A percentile compares a stretch with the other conserved stretches of the same genome.
These are phyloP conservation scores for Stenolophus ochropezus DNA, from an alignment of 2,888 invertebrate genomes.

Conservation along the genomic window DNA sequence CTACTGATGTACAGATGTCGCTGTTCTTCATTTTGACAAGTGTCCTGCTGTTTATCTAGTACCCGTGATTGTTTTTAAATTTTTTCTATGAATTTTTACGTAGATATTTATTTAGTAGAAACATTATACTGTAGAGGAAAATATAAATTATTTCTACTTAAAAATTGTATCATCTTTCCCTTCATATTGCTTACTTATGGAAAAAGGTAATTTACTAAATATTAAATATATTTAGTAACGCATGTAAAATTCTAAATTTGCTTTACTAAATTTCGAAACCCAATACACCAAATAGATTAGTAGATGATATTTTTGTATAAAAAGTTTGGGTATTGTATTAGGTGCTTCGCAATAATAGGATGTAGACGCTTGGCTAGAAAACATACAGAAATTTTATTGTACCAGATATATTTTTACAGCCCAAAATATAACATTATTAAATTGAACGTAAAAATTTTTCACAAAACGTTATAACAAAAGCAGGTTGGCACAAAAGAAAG, in stretches of 20 bases:
- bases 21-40: not conserved
- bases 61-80: not conserved
- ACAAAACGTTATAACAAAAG: too few species aligned
- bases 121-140: constrained; percentile 53
- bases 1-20: not conserved
- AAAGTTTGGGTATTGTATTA: constrained; percentile 26
- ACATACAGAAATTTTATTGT: constrained; percentile 20
- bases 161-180: constrained; percentile 39
- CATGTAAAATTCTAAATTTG: not conserved
- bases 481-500: too few species aligned
- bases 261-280: not conserved
- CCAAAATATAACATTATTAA: too few species aligned
- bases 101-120: constrained; percentile 31
- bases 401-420: not conserved
- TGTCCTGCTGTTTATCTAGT: not conserved
- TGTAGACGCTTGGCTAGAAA: constrained; percentile 7
- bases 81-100: constrained; percentile 43
- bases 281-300: constrained; percentile 22
- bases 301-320: constrained; percentile 34
- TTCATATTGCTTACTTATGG: constrained; percentile 17
- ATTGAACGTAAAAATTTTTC: too few species aligned
- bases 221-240: not conserved
- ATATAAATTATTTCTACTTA: constrained; percentile 57
- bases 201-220: constrained; percentile 23
- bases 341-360: constrained; percentile 5